A percentile compares a stretch with the other conserved stretches of the same genome.
Evolutionary conservation across 2,797 vertebrate genomes (phyloP).

Genomic region (Onychomys arenicola): DNA sequence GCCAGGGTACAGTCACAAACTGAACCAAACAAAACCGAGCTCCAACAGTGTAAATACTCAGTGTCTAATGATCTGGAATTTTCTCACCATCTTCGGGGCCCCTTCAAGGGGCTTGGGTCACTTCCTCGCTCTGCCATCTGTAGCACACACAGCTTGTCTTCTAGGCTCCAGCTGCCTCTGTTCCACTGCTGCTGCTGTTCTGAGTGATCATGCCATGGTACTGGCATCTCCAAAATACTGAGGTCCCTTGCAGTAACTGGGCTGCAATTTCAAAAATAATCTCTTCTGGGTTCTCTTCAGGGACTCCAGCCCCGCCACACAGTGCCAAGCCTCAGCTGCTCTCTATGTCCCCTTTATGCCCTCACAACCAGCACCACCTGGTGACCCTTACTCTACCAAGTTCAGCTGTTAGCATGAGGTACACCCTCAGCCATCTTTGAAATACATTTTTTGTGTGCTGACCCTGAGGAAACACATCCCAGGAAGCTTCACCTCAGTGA

Average conservation of each 20-base stretch:
- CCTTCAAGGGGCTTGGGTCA: background rate
- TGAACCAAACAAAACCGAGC: background rate
- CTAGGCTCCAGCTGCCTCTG: background rate
- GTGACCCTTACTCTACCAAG: background rate
- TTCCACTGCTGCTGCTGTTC: background rate
- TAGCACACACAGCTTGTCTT: background rate
- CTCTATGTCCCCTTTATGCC: background rate
- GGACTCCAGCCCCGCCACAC: no score
- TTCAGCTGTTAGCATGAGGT: background rate
- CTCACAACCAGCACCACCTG: background rate
- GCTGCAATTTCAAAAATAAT: background rate
- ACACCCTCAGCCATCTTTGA: background rate
- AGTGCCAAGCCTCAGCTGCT: background rate
- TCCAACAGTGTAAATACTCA: background rate
- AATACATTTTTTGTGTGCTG: background rate
- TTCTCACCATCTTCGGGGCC: background rate
- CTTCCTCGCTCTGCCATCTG: background rate
- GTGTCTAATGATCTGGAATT: background rate
- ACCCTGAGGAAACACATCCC: background rate
- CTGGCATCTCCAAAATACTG: background rate
- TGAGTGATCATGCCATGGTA: background rate
- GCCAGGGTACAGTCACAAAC: background rate
- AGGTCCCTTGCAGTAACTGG: background rate
- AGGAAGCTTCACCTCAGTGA: background rate
- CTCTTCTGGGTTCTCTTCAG: background rate